Conservation (phyloP, 1,140 invertebrate genomes). For the Temnothorax curvispinosus region DNA sequence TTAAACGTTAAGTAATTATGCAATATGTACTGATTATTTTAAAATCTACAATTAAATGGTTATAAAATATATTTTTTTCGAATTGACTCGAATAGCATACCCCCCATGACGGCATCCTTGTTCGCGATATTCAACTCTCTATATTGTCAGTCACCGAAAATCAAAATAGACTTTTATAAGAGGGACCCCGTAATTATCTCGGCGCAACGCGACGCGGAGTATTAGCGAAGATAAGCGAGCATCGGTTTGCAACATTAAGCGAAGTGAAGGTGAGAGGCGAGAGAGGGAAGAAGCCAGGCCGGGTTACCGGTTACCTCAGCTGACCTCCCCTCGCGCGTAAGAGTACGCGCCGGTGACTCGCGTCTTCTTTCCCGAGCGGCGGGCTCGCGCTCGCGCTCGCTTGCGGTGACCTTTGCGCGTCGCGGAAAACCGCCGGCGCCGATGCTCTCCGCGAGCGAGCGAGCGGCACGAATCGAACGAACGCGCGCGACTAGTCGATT, state of each 20-base stretch:
- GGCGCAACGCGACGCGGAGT: constrained; percentile 47
- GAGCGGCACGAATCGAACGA: constrained; percentile 74
- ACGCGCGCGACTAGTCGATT: constrained; percentile 73
- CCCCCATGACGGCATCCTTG: neutral
- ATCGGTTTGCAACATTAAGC: constrained; percentile 72
- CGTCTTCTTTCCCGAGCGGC: constrained; percentile 73
- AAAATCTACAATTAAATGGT: neutral
- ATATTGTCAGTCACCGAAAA: neutral
- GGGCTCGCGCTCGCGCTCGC: constrained; percentile 61
- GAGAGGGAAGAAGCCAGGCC: constrained; percentile 70
- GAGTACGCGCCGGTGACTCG: constrained; percentile 73
- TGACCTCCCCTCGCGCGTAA: constrained; percentile 72
- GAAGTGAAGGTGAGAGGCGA: constrained; percentile 70
- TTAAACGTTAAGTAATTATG: neutral
- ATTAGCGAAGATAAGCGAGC: constrained; percentile 73
- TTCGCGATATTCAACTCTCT: neutral
- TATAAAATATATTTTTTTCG: neutral
- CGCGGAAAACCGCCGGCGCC: constrained; percentile 74
- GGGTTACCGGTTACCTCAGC: constrained; percentile 75
- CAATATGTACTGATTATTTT: neutral
- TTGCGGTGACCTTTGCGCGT: constrained; percentile 73
- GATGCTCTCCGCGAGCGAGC: constrained; percentile 73
- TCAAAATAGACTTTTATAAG: neutral
- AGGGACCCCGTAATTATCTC: constrained; percentile 17
- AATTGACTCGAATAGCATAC: neutral